Conservation (phyloP, 2,797 vertebrate species). For the Arrhamphus sclerolepis region DNA sequence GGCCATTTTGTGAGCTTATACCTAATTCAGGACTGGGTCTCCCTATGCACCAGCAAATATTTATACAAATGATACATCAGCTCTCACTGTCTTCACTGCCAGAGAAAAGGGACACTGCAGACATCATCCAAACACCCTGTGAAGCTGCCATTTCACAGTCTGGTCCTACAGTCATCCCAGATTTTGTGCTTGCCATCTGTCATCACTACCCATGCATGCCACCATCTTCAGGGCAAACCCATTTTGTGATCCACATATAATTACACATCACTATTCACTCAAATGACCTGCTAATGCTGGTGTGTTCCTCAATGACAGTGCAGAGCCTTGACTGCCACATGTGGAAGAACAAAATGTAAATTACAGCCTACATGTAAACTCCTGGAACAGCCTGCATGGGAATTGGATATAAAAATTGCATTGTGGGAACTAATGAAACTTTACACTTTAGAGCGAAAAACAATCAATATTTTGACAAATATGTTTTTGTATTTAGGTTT, state of each 20-base stretch:
- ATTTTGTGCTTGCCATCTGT: constrained; percentile 69
- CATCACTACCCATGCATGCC: constrained; percentile 39
- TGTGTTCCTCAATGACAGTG: constrained; percentile 69
- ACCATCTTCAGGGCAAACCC: constrained; percentile 53
- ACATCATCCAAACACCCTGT: constrained; percentile 31
- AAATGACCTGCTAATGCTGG: constrained; percentile 49
- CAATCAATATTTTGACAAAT: constrained; percentile 62
- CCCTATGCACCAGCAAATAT: neutral
- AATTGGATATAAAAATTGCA: constrained; percentile 58
- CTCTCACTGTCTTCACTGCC: constrained; percentile 15
- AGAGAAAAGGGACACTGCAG: constrained; percentile 11
- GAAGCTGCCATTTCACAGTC: constrained; percentile 57
- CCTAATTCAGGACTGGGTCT: neutral
- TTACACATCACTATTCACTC: constrained; percentile 30
- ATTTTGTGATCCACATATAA: constrained; percentile 52
- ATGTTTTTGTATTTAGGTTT: constrained; percentile 49
- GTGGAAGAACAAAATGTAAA: constrained; percentile 40
- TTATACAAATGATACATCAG: neutral
- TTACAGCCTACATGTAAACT: constrained; percentile 47
- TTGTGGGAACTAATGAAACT: constrained; percentile 55
- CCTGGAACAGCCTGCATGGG: constrained; percentile 54
- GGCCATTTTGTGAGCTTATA: neutral
- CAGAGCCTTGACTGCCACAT: constrained; percentile 44
- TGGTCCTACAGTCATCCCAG: constrained; percentile 56
- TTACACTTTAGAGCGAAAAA: constrained; percentile 37